Evolutionary conservation across 23 tunicate species (phyloP).

Genomic region (Styela clava): DNA sequence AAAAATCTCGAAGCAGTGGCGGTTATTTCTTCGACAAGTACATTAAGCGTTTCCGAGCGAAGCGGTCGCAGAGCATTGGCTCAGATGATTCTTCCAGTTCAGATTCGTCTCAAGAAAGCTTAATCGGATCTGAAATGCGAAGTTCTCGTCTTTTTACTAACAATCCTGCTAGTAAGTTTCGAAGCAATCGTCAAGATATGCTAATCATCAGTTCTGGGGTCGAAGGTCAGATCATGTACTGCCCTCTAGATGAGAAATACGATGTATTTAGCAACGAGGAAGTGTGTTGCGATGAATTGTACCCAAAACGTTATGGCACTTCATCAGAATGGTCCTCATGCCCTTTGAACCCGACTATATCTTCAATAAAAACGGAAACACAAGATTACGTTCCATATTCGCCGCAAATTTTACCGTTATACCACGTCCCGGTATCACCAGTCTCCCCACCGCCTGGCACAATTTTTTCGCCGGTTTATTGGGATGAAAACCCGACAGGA

Average conservation of each 20-base stretch:
- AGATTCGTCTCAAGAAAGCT: slow-evolving; percentile 8
- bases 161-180: slow-evolving; percentile 4
- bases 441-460: slow-evolving; percentile 33
- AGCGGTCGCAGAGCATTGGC: slow-evolving; percentile 11
- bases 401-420: slow-evolving; percentile 1
- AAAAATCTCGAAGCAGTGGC: slow-evolving; percentile 68
- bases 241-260: background rate
- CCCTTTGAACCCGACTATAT: background rate
- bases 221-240: background rate
- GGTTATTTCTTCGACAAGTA: slow-evolving; percentile 93
- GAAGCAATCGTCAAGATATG: slow-evolving; percentile 78
- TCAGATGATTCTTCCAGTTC: slow-evolving; percentile 12
- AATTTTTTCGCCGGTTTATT: slow-evolving; percentile 41
- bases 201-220: slow-evolving; percentile 14
- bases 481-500: slow-evolving; percentile 65
- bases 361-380: background rate
- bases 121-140: background rate
- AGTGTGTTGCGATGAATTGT: slow-evolving; percentile 43
- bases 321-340: slow-evolving; percentile 56
- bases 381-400: slow-evolving; percentile 5
- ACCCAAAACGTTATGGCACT: slow-evolving; percentile 59
- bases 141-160: background rate
- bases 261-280: background rate
- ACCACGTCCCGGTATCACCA: slow-evolving; percentile 27
- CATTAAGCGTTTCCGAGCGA: slow-evolving; percentile 74